These are phyloP conservation scores for Bombus pascuorum DNA, from an alignment of 1,140 invertebrate genomes.

Conservation along the genomic window DNA sequence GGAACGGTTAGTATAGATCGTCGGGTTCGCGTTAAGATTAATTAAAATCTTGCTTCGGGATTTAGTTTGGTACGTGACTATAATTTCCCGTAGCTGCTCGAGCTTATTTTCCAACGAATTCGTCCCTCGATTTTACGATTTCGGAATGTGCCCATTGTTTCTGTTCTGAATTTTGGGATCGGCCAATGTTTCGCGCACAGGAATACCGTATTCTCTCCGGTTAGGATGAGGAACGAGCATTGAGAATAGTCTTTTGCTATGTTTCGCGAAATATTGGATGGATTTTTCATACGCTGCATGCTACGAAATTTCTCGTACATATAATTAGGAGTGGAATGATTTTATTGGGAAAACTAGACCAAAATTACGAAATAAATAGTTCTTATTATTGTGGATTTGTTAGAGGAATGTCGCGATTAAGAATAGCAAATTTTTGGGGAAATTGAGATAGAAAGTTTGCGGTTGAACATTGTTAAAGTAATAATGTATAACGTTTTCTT, in stretches of 20 bases:
- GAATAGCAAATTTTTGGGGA: no score
- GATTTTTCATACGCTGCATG: no score
- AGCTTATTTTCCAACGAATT: not conserved
- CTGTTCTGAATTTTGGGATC: not conserved
- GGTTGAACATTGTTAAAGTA: no score
- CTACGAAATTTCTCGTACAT: no score
- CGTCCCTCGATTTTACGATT: no score
- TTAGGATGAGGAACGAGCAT: not conserved
- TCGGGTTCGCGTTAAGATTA: constrained; percentile 21
- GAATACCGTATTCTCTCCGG: not conserved
- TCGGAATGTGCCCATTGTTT: not conserved
- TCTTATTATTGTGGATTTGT: no score
- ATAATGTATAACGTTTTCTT: no score
- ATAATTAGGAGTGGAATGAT: no score
- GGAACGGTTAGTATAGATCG: constrained; percentile 44
- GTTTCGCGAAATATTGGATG: not conserved
- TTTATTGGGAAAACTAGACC: no score
- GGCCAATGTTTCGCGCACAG: not conserved
- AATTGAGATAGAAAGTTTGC: no score
- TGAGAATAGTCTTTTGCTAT: not conserved
- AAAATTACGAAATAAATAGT: no score
- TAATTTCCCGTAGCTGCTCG: not conserved
- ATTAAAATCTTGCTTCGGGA: constrained; percentile 34
- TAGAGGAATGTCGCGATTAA: no score
- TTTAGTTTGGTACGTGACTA: not conserved